Conservation (phyloP, 2,888 invertebrate species). For the Drosophila tripunctata region DNA sequence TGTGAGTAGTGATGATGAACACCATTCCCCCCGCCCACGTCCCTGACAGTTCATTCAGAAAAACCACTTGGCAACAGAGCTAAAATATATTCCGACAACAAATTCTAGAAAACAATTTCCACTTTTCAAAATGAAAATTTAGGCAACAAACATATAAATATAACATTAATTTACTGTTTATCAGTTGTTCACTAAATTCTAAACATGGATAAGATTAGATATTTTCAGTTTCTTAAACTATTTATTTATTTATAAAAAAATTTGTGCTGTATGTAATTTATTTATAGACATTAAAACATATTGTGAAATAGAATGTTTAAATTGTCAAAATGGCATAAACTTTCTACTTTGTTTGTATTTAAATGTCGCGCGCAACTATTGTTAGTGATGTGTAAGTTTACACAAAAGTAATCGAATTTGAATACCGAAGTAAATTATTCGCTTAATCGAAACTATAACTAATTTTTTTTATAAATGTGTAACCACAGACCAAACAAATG, state of each 20-base stretch:
- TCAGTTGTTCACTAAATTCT: not conserved
- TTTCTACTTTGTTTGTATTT: not conserved
- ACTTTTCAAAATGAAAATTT: not conserved
- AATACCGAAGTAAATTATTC: not conserved
- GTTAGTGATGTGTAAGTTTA: constrained; percentile 1
- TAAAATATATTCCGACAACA: constrained; percentile 4
- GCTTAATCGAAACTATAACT: not conserved
- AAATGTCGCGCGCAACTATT: constrained; percentile 8
- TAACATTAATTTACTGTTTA: not conserved
- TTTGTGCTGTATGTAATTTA: not conserved
- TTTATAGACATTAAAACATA: constrained; percentile 3
- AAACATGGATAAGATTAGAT: not conserved
- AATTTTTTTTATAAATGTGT: not conserved
- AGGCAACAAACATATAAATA: not conserved
- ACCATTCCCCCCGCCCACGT: constrained; percentile 13
- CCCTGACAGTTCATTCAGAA: constrained; percentile 26
- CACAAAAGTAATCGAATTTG: not conserved
- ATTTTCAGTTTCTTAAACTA: not conserved
- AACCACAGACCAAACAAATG: too few species aligned
- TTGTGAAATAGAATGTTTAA: constrained; percentile 8
- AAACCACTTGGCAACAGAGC: constrained; percentile 54
- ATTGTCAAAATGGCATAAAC: not conserved
- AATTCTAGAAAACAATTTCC: constrained; percentile 3
- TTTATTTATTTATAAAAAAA: not conserved
- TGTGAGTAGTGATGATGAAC: constrained; percentile 52